These are phyloP conservation scores for Chloroclystis v-ata DNA, from an alignment of 2,888 invertebrate genomes.

Conservation along the genomic window DNA sequence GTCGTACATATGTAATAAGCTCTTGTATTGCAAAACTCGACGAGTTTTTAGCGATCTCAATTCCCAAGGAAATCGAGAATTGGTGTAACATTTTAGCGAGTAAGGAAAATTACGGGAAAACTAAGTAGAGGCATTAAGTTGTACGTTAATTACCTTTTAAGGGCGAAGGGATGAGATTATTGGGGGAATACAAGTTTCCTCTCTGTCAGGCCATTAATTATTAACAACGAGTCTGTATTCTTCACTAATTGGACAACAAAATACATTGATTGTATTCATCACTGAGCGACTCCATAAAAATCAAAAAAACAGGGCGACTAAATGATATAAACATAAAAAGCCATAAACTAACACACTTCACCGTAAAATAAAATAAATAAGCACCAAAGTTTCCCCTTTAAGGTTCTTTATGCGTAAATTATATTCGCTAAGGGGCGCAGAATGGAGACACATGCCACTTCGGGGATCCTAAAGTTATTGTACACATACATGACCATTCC, in stretches of 20 bases:
- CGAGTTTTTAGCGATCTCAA: conserved; percentile 22
- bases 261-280: neutral
- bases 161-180: conserved; percentile 41
- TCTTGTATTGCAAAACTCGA: conserved; percentile 16
- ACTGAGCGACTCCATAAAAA: neutral
- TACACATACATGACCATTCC: conserved; percentile 50
- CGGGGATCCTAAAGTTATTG: conserved; percentile 64
- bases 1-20: conserved; percentile 27
- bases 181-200: conserved; percentile 30
- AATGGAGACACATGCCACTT: conserved; percentile 72
- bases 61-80: conserved; percentile 16
- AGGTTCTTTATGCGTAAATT: conserved; percentile 71
- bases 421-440: conserved; percentile 65
- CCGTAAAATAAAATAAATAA: conserved; percentile 59
- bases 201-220: conserved; percentile 29
- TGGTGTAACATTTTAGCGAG: conserved; percentile 14
- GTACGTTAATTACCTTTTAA: conserved; percentile 36
- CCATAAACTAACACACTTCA: conserved; percentile 49
- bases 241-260: conserved; percentile 1
- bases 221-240: conserved; percentile 19
- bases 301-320: neutral
- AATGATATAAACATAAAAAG: conserved; percentile 39
- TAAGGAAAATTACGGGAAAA: conserved; percentile 28
- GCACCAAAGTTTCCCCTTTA: conserved; percentile 63
- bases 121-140: conserved; percentile 29